Evolutionary conservation across 2,113 vertebrate species (phyloP), one percentile per base, ranked within the genome.

Genomic region (Crotalus helleri): DNA sequence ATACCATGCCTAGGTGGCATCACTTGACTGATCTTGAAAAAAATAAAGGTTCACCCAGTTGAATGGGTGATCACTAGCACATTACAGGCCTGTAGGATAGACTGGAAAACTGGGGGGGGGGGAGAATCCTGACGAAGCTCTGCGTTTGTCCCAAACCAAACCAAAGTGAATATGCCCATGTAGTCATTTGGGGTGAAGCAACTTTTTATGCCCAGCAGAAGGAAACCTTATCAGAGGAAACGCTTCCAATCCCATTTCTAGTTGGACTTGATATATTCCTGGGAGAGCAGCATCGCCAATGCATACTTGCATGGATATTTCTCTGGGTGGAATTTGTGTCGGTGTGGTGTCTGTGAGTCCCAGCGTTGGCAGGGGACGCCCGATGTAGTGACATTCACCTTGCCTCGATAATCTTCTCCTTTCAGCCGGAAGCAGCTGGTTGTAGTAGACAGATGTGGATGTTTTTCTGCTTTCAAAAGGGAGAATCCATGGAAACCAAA

Each of bases 221-320:
- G 55, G 4, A 44, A 44, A 58, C 23, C 54, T 19, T 49, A 23
- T 44, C 29, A 53, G 44, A 92, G 46, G 49, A 87, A 87, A 23
- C 15, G 17, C 57, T 87, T 49, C 85, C 55, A 87, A 1, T 44
- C 33, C 17, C 33, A 81, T 81, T 81, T 44, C 74, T 81, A 81
- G 3, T 81, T 39, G 21, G 33, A 81, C 74, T 44, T 57, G 55
- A 54, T 17, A 23, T 51, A 44, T 61, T 23, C 12, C 51, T 33
- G 29, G 7, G 15, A 85, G 19, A 44, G 4, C 17, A 81, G 33
- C 74, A 44, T 44, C 17, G 17, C 29, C 44, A 29, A 7, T 29
- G 17, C 96, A 97, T 95, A 99, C 99, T 99, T 99, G 99, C 99
- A 99, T 0, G 97, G 97, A 10, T 99, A 99, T 94, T 98, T 99